A percentile compares a stretch with the other conserved stretches of the same genome.
Evolutionary conservation across 2,113 vertebrate species (phyloP).

Genomic region (Boleophthalmus pectinirostris): DNA sequence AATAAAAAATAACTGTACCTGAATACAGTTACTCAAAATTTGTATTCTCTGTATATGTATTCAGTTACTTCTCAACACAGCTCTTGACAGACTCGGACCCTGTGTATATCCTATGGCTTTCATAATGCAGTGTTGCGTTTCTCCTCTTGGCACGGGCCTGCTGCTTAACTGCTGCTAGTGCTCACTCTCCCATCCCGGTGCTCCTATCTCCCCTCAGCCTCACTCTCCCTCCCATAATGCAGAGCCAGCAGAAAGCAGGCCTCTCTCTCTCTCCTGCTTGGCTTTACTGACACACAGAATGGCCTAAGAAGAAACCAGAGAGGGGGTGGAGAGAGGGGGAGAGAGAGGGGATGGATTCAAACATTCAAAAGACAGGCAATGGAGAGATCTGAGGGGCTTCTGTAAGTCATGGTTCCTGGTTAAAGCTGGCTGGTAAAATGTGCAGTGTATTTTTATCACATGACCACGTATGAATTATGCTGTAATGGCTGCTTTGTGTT

Average conservation of each 20-base stretch:
- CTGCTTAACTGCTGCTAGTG: conserved; percentile 75
- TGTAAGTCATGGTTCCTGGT: conserved; percentile 1
- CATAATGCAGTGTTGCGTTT: conserved; percentile 80
- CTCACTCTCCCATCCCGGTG: conserved; percentile 64
- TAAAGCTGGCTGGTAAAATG: conserved; percentile 8
- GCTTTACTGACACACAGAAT: conserved; percentile 69
- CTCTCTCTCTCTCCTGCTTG: conserved; percentile 56
- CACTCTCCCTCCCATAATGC: conserved; percentile 75
- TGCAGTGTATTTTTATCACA: conserved; percentile 25
- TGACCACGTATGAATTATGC: conserved; percentile 39
- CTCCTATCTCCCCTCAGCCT: conserved; percentile 48
- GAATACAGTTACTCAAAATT: too few relatives aligned
- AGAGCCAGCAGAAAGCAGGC: conserved; percentile 76
- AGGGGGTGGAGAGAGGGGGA: conserved; percentile 54
- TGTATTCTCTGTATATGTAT: too few relatives aligned
- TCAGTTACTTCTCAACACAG: too few relatives aligned
- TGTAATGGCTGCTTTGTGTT: conserved; percentile 39
- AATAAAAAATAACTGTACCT: too few relatives aligned
- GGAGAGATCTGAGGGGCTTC: conserved; percentile 31
- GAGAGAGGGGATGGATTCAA: conserved; percentile 39
- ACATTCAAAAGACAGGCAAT: conserved; percentile 51
- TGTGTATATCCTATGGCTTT: conserved; percentile 64
- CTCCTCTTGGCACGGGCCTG: conserved; percentile 76
- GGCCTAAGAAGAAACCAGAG: conserved; percentile 64
- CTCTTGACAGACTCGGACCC: conserved; percentile 38